These are phyloP conservation scores for Tiliacea aurago DNA, from an alignment of 2,888 invertebrate species.

Conservation along the genomic window DNA sequence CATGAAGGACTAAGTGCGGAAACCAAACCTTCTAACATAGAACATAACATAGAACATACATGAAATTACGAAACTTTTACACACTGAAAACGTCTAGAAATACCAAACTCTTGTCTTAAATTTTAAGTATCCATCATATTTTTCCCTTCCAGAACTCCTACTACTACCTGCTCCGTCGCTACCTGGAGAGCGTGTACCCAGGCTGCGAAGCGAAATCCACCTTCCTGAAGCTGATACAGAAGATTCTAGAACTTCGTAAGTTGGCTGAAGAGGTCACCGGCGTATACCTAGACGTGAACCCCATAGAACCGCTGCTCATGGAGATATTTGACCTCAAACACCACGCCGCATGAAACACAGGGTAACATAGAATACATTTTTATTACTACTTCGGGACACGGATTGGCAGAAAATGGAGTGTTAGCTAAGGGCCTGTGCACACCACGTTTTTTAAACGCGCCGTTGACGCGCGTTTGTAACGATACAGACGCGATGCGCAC, in stretches of 20 bases:
- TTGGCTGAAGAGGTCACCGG: conserved; percentile 97
- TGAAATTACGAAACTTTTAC: not conserved
- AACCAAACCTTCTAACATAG: no score
- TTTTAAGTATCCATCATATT: not conserved
- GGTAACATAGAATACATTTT: conserved; percentile 63
- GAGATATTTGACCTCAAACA: conserved; percentile 98
- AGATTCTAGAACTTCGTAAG: conserved; percentile 96
- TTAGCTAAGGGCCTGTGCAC: no score
- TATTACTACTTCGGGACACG: conserved; percentile 20
- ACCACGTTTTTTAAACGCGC: no score
- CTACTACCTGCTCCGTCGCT: conserved; percentile 96
- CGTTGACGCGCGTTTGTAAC: no score
- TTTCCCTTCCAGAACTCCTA: conserved; percentile 94
- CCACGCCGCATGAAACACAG: conserved; percentile 72
- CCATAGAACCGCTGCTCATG: conserved; percentile 97
- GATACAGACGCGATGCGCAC: no score
- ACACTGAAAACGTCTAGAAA: not conserved
- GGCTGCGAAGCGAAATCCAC: conserved; percentile 97
- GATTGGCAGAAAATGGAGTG: conserved; percentile 43
- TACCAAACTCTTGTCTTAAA: not conserved
- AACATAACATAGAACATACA: no score
- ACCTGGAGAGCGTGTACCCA: conserved; percentile 95
- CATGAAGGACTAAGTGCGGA: no score
- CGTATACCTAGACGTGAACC: conserved; percentile 98
- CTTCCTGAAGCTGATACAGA: conserved; percentile 96